Evolutionary conservation across 2,888 invertebrate genomes (phyloP).

Genomic region (Byasa hedistus): DNA sequence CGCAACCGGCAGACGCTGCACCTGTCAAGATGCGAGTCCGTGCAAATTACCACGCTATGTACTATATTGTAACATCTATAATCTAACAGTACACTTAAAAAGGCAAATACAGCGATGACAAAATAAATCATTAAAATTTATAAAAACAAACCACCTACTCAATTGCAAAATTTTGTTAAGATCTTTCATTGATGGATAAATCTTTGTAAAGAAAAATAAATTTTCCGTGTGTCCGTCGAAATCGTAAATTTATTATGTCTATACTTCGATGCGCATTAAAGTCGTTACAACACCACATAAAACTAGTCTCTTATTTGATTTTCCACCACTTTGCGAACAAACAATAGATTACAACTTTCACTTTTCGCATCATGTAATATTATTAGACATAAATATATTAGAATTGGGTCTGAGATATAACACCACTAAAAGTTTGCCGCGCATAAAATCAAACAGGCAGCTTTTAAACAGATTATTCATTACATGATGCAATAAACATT

Average conservation of each 20-base stretch:
- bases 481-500: conserved; percentile 25
- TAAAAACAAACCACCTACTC: not conserved
- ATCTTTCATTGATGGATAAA: too few relatives aligned
- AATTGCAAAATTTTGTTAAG: too few relatives aligned
- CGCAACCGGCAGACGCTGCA: conserved; percentile 74
- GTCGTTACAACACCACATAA: not conserved
- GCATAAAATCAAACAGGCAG: conserved; percentile 46
- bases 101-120: conserved; percentile 1
- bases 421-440: conserved; percentile 41
- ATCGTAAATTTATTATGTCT: not conserved
- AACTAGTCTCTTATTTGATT: conserved; percentile 18
- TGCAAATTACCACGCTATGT: conserved; percentile 60
- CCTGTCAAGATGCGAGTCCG: conserved; percentile 70
- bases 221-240: not conserved
- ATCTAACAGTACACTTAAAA: conserved; percentile 31
- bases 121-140: conserved; percentile 7
- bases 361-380: conserved; percentile 37
- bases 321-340: conserved; percentile 17
- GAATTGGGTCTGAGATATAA: not conserved
- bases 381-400: conserved; percentile 34
- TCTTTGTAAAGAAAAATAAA: too few relatives aligned
- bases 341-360: conserved; percentile 28
- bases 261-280: conserved; percentile 8
- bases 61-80: conserved; percentile 49
- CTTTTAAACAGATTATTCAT: conserved; percentile 29